Evolutionary conservation across 2,113 vertebrate genomes (phyloP).

Genomic region (Cololabis saira): DNA sequence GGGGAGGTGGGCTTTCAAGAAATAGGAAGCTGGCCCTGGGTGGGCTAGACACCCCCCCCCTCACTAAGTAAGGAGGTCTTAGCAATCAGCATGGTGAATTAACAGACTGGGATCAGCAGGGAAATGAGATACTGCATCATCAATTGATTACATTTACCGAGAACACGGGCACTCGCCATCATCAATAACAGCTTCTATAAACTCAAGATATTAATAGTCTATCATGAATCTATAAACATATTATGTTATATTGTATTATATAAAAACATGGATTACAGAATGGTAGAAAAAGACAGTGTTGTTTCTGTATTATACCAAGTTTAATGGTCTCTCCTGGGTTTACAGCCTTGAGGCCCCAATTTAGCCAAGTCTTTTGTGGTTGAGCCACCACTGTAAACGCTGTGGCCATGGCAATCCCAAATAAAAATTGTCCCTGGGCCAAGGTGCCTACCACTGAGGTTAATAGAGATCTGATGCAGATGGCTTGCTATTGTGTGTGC

Average conservation of each 20-base stretch:
- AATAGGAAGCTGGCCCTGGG: conserved; percentile 62
- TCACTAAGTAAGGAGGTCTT: conserved; percentile 64
- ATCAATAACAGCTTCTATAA: conserved; percentile 27
- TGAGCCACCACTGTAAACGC: conserved; percentile 34
- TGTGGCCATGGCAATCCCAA: conserved; percentile 59
- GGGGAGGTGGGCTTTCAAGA: conserved; percentile 50
- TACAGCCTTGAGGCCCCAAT: conserved; percentile 9
- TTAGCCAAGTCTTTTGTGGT: conserved; percentile 32
- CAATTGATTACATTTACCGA: conserved; percentile 25
- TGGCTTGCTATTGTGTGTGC: conserved; percentile 72
- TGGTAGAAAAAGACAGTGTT: conserved; percentile 15
- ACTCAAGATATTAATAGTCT: conserved; percentile 20
- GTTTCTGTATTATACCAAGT: conserved; percentile 1
- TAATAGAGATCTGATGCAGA: conserved; percentile 78
- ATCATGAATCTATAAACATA: background rate
- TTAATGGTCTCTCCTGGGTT: conserved; percentile 5
- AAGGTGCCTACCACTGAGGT: conserved; percentile 65
- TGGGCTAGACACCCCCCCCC: conserved; percentile 68
- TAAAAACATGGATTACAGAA: background rate
- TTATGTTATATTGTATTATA: conserved; percentile 20
- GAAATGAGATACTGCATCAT: conserved; percentile 62
- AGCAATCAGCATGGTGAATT: conserved; percentile 43
- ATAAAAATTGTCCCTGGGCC: conserved; percentile 66
- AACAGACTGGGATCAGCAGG: conserved; percentile 30
- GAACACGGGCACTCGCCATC: conserved; percentile 51